Percentiles rank a stretch among this genome's conserved stretches.
Evolutionary conservation across 1,140 invertebrate genomes (phyloP).

Genomic region (Magallana ariakensis): DNA sequence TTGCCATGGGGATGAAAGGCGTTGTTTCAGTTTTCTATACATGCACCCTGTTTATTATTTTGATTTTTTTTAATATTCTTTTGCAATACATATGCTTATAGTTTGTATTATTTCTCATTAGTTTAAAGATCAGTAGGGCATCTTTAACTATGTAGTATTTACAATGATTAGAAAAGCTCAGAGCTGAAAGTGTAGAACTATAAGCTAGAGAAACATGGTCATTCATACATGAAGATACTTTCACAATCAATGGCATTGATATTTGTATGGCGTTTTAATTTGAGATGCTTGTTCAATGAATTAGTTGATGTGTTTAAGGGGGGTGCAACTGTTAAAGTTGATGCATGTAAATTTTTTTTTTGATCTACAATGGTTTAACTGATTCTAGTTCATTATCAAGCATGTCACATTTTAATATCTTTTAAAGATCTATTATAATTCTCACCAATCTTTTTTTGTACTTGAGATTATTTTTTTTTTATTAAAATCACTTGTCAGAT

Average conservation of each 20-base stretch:
- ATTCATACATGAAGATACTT: conserved; percentile 32
- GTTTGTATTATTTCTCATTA: background rate
- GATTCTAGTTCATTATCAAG: conserved; percentile 12
- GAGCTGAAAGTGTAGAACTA: background rate
- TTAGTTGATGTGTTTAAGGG: background rate
- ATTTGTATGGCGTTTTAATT: background rate
- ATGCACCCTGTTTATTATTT: background rate
- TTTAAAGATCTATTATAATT: background rate
- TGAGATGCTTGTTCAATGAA: conserved; percentile 20
- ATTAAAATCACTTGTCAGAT: conserved; percentile 42
- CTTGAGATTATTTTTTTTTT: conserved; percentile 34
- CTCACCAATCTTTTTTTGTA: conserved; percentile 13
- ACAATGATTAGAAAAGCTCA: background rate
- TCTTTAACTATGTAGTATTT: background rate
- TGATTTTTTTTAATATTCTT: background rate
- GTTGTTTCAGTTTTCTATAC: background rate
- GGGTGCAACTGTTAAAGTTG: background rate
- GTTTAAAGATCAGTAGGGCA: background rate
- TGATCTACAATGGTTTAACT: background rate
- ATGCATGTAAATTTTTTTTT: background rate
- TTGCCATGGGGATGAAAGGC: conserved; percentile 22
- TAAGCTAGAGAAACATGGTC: background rate
- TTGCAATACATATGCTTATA: conserved; percentile 20
- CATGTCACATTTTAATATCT: conserved; percentile 17
- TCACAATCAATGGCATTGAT: background rate